Conservation (phyloP, 2,888 invertebrate genomes). For the Stegana nigrithorax region DNA sequence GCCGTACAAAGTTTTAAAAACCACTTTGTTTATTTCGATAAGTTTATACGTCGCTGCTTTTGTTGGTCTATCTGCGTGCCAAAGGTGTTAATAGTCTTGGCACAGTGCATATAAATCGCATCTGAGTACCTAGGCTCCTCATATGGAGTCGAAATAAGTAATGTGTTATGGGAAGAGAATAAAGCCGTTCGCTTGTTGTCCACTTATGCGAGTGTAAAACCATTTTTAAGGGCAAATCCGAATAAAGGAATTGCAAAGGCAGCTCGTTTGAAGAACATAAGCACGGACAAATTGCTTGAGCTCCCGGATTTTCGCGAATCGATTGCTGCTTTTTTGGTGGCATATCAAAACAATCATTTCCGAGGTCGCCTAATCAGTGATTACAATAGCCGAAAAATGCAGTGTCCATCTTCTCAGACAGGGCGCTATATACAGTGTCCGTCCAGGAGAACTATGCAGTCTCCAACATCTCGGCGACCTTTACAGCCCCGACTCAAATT, state of each 20-base stretch:
- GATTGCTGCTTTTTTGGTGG: not conserved
- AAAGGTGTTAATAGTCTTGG: not conserved
- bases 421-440: not conserved
- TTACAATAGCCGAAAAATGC: not conserved
- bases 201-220: not conserved
- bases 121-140: not conserved
- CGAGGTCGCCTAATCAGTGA: not conserved
- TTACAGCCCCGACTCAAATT: not conserved
- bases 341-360: not conserved
- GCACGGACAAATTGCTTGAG: no score
- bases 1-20: not conserved
- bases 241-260: no score
- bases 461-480: not conserved
- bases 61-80: not conserved
- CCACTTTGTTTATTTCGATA: not conserved
- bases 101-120: not conserved
- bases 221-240: no score
- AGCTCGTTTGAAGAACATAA: no score
- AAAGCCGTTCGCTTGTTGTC: not conserved
- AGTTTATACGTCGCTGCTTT: not conserved
- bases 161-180: not conserved
- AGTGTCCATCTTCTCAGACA: not conserved
- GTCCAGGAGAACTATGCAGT: not conserved
- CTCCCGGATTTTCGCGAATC: not conserved
- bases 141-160: not conserved